Percentiles rank a stretch among this genome's conserved stretches.
Evolutionary conservation across 53 echinoderm and acorn worm species (phyloP).

Genomic region (Patiria pectinifera): DNA sequence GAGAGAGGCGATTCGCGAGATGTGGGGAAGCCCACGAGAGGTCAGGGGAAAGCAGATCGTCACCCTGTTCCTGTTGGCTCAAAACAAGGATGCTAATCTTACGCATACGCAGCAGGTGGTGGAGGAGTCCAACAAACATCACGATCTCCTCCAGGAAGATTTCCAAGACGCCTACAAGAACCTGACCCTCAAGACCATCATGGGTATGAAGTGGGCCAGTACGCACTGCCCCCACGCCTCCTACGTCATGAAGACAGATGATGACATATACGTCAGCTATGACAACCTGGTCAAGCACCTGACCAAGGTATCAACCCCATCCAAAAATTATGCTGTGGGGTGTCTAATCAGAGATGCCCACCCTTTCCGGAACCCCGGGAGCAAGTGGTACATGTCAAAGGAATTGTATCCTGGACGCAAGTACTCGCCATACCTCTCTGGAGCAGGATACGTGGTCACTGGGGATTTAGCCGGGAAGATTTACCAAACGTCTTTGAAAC

Average conservation of each 20-base stretch:
- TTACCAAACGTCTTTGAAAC: constrained; percentile 73
- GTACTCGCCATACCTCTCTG: constrained; percentile 90
- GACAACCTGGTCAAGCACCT: too few species aligned
- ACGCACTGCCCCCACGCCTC: constrained; percentile 80
- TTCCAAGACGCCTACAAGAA: too few species aligned
- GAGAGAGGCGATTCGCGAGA: constrained; percentile 82
- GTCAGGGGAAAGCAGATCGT: constrained; percentile 70
- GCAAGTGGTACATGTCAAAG: constrained; percentile 96
- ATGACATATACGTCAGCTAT: too few species aligned
- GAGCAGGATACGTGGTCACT: constrained; percentile 86
- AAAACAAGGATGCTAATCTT: too few species aligned
- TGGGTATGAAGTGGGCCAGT: constrained; percentile 87
- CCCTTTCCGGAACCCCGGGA: constrained; percentile 90
- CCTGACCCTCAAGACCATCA: constrained; percentile 72
- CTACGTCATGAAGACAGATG: constrained; percentile 76
- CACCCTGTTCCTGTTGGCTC: constrained; percentile 77
- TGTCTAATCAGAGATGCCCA: constrained; percentile 73
- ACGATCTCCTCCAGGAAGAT: too few species aligned
- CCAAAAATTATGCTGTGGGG: constrained; percentile 68
- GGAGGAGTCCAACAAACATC: too few species aligned
- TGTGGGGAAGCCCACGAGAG: constrained; percentile 80
- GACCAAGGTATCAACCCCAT: constrained; percentile 49
- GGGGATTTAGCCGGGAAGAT: constrained; percentile 71
- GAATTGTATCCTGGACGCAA: constrained; percentile 73
- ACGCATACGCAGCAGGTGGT: too few species aligned